phyloP scores from a whole-genome alignment of 2,797 vertebrate species.

The Atherinosoma microstoma region DNA sequence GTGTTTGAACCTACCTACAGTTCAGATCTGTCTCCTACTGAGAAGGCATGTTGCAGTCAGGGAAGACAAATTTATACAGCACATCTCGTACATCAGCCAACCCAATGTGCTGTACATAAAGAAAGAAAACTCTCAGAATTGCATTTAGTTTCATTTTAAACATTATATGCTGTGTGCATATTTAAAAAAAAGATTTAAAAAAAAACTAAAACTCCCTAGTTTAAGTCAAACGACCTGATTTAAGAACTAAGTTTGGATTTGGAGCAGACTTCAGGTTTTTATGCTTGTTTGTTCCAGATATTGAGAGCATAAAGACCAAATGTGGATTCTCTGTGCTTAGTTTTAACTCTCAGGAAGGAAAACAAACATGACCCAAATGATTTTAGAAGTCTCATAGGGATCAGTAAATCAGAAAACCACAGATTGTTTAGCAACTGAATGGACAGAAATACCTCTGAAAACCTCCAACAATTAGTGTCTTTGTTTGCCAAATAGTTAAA shows the following conservation, averaged over 20 bases:
- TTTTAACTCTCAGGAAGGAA: not conserved
- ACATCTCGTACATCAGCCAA: not conserved
- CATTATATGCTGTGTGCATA: not conserved
- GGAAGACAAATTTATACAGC: not conserved
- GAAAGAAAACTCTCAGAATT: not conserved
- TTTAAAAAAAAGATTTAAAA: not conserved
- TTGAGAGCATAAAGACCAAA: not conserved
- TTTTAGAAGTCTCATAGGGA: not conserved
- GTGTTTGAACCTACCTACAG: not conserved
- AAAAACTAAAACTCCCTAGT: not conserved
- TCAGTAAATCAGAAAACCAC: not conserved
- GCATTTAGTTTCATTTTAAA: not conserved
- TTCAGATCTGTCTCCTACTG: not conserved
- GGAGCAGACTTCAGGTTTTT: not conserved
- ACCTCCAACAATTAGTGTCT: not conserved
- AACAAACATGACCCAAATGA: not conserved
- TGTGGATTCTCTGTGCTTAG: not conserved
- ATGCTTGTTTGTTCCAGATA: not conserved
- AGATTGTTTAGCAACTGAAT: not conserved
- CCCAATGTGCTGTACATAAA: not conserved
- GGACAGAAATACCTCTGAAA: not conserved
- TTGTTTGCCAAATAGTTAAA: not conserved
- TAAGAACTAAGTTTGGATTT: not conserved
- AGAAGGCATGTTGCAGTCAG: not conserved
- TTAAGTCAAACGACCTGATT: not conserved